Conservation (phyloP, 2,113 vertebrate species). For the Mirounga angustirostris region DNA sequence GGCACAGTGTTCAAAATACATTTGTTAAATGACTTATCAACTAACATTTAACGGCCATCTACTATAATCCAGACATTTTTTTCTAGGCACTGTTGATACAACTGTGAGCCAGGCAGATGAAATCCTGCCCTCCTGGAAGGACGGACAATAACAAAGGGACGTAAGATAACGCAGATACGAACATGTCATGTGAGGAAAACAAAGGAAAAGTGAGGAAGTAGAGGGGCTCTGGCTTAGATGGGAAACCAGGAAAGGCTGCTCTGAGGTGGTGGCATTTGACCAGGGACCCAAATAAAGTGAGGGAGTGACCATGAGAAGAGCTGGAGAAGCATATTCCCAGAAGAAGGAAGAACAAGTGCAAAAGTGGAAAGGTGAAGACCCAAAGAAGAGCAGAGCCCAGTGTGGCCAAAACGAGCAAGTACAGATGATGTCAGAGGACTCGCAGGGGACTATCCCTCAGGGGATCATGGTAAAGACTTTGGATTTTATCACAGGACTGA, state of each 20-base stretch:
- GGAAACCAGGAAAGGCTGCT: neutral
- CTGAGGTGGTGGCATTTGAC: neutral
- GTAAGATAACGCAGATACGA: neutral
- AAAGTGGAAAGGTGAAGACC: neutral
- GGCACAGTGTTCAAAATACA: neutral
- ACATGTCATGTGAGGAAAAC: neutral
- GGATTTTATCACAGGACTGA: neutral
- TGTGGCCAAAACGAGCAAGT: neutral
- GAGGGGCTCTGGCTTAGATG: neutral
- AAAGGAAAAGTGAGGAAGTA: neutral
- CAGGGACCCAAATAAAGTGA: neutral
- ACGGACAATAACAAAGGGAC: neutral
- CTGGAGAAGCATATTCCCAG: neutral
- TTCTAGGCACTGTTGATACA: neutral
- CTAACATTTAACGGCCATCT: neutral
- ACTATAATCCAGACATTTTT: neutral
- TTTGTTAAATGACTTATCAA: neutral
- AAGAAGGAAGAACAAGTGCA: neutral
- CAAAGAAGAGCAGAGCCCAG: neutral
- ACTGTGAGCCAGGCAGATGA: neutral
- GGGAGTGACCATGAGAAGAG: neutral
- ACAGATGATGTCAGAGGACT: neutral
- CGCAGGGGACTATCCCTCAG: neutral
- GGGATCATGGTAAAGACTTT: neutral
- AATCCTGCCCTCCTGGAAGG: neutral